Base-by-base conservation (phyloP, 2,797 vertebrate genomes). In the Chelon labrosus region DNA sequence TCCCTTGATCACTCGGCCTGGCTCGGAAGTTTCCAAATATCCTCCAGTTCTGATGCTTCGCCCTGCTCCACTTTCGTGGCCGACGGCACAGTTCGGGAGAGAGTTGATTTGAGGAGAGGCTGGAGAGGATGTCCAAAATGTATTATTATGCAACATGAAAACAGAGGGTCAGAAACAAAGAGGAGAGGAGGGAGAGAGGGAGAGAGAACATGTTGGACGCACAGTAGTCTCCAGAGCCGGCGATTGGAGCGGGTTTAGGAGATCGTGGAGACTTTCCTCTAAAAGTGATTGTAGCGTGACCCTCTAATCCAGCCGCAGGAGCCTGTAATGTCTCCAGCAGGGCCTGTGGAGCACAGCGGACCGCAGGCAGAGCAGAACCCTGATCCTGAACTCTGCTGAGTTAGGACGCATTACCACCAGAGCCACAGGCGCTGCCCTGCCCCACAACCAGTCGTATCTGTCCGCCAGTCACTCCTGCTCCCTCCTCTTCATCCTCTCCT, bases 311-410 rank as follows among this genome's bases (percentile, higher is more conserved):
- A 70, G 65, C 75, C 77, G 20, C 62, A 47, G 20, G n/a, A 70
- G 64, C 57, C 31, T 67, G 73, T 9, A 5, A 44, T 54, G 74
- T 88, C 90, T 93, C 92, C 91, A 90, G 89, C 85, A 73, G 80
- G 77, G 76, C 92, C 91, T 20, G 84, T 17, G 84, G 90, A 92
- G 84, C 91, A 89, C 89, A 78, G 79, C 22, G 90, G 92, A 92
- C 93, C 90, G 2, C 68, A 51, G 22, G 79, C 60, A 50, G 35
- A 84, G 83, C 61, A 88, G 56, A 88, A 79, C 81, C 79, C 73
- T 62, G 64, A 88, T 89, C 67, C 77, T 84, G 64, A 89, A 73
- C 91, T 86, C 62, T 56, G 75, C 78, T 57, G 69, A 57, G 68
- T 69, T 55, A n/a, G 59, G 78, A 84, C 60, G 63, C 68, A 77